These are phyloP conservation scores for Plagodis dolabraria DNA, from an alignment of 2,888 invertebrate genomes.

Conservation along the genomic window DNA sequence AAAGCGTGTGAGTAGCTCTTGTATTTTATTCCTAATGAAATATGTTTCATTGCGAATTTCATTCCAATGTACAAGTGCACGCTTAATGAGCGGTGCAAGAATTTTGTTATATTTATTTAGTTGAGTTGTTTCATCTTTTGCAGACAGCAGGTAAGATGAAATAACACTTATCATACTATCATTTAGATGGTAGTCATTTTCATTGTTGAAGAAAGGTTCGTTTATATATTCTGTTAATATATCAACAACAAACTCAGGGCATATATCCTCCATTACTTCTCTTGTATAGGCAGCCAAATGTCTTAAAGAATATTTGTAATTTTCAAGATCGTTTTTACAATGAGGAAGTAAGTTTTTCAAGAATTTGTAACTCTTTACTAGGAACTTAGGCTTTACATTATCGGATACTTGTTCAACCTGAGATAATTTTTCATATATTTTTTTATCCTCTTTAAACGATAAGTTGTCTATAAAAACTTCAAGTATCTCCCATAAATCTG, in stretches of 20 bases:
- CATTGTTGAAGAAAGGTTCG: conserved; percentile 42
- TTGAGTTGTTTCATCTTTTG: conserved; percentile 52
- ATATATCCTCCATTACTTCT: conserved; percentile 52
- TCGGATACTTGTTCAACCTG: conserved; percentile 48
- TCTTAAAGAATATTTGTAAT: conserved; percentile 36
- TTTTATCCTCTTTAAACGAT: conserved; percentile 59
- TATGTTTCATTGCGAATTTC: conserved; percentile 38
- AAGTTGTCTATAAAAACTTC: conserved; percentile 61
- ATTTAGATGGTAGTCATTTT: conserved; percentile 7
- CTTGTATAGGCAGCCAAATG: conserved; percentile 46
- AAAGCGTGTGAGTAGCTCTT: conserved; percentile 44
- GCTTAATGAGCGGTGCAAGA: conserved; percentile 52
- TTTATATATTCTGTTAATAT: conserved; percentile 53
- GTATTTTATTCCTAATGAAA: conserved; percentile 41
- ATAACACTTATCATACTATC: conserved; percentile 44
- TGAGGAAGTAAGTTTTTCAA: conserved; percentile 46
- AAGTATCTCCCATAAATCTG: conserved; percentile 55
- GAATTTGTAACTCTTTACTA: conserved; percentile 58
- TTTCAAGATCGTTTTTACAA: conserved; percentile 38
- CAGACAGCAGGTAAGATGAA: conserved; percentile 53
- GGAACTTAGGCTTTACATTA: conserved; percentile 51
- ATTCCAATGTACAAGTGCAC: conserved; percentile 47
- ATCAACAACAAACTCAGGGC: conserved; percentile 50
- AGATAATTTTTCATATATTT: conserved; percentile 54
- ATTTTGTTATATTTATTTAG: conserved; percentile 51